Evolutionary conservation across 2,113 vertebrate species (phyloP).

Genomic region (Dinomys branickii): DNA sequence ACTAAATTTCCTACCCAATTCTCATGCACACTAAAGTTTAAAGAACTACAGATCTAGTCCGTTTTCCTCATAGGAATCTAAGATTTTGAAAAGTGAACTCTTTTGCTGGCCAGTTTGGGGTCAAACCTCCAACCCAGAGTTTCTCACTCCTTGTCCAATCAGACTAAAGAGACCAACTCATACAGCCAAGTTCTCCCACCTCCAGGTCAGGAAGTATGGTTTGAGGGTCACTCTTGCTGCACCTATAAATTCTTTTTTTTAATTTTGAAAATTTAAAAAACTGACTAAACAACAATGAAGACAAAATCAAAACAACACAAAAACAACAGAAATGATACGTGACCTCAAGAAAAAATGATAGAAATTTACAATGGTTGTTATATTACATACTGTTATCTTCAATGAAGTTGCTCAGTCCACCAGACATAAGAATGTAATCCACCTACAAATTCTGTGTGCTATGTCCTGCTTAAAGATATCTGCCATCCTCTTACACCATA

Average conservation of each 20-base stretch:
- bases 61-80: conserved; percentile 30
- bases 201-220: not conserved
- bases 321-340: no score
- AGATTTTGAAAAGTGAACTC: not conserved
- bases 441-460: not conserved
- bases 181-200: not conserved
- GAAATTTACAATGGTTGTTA: no score
- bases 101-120: not conserved
- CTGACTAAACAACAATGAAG: no score
- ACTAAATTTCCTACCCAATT: not conserved
- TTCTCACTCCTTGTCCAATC: not conserved
- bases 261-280: no score
- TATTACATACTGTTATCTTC: no score
- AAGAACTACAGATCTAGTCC: not conserved
- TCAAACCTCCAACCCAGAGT: not conserved
- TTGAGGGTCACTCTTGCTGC: not conserved
- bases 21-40: not conserved
- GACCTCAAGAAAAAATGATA: no score
- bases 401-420: no score
- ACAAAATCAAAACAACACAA: no score
- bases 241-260: not conserved
- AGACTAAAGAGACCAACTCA: not conserved
- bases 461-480: not conserved
- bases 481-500: not conserved
- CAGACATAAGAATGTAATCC: no score